Evolutionary conservation across 2,888 invertebrate genomes (phyloP).

Genomic region (Xiphydria camelus): DNA sequence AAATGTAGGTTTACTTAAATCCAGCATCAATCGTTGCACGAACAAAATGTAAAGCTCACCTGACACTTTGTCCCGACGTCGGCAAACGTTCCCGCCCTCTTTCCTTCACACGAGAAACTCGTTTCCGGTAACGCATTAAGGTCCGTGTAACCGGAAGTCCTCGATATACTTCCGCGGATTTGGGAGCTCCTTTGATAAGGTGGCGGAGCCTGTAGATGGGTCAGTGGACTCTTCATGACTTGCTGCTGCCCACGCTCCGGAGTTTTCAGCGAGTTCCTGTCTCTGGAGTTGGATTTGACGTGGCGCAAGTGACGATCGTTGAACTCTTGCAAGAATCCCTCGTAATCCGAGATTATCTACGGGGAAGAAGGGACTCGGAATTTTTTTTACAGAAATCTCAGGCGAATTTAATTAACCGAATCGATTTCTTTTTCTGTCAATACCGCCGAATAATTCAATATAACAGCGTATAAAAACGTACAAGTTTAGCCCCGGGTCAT

Average conservation of each 20-base stretch:
- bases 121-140: conserved; percentile 67
- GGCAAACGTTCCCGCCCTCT: conserved; percentile 82
- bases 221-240: neutral
- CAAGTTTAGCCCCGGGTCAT: too few relatives aligned
- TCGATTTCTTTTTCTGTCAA: too few relatives aligned
- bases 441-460: too few relatives aligned
- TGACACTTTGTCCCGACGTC: conserved; percentile 84
- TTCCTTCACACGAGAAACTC: conserved; percentile 73
- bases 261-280: conserved; percentile 7
- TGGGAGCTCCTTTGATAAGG: neutral
- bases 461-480: too few relatives aligned
- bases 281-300: neutral
- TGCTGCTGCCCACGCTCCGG: neutral
- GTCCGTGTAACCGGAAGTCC: conserved; percentile 25
- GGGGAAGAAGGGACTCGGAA: too few relatives aligned
- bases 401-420: too few relatives aligned
- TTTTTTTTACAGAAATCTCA: too few relatives aligned
- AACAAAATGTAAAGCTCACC: conserved; percentile 63
- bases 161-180: neutral
- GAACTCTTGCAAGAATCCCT: conserved; percentile 37
- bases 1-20: too few relatives aligned
- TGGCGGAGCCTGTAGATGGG: neutral
- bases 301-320: conserved; percentile 36
- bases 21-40: too few relatives aligned
- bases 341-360: conserved; percentile 42